Percentiles rank a stretch among this genome's conserved stretches.
Evolutionary conservation across 2,113 vertebrate species (phyloP).

Genomic region (Colinus virginianus): DNA sequence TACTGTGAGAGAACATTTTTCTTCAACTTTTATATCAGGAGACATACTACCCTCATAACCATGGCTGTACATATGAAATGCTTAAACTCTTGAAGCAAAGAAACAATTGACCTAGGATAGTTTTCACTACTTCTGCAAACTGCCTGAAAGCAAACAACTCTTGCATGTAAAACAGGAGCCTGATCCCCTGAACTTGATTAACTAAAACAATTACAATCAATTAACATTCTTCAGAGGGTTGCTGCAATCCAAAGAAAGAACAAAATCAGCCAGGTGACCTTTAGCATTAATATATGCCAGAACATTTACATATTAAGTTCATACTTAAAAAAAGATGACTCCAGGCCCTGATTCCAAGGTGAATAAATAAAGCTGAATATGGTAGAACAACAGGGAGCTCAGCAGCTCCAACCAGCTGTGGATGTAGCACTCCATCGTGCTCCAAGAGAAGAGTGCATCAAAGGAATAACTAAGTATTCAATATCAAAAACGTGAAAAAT

Average conservation of each 20-base stretch:
- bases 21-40: neutral
- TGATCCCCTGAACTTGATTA: conserved; percentile 47
- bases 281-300: conserved; percentile 36
- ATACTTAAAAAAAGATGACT: neutral
- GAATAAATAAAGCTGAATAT: conserved; percentile 15
- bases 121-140: neutral
- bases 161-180: conserved; percentile 46
- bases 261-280: conserved; percentile 62
- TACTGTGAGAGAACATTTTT: neutral
- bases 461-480: neutral
- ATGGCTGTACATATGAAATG: neutral
- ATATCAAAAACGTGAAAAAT: neutral
- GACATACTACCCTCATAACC: neutral
- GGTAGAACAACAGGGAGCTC: neutral
- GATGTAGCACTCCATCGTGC: neutral
- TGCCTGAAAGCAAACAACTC: conserved; percentile 34
- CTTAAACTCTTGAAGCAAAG: neutral
- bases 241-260: conserved; percentile 44
- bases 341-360: neutral
- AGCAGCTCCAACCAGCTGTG: neutral
- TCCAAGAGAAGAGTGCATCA: neutral
- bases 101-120: conserved; percentile 1
- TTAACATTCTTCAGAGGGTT: conserved; percentile 49
- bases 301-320: conserved; percentile 51
- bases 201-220: conserved; percentile 68